These are phyloP conservation scores for Atta texana DNA, from an alignment of 1,140 invertebrate species.

Conservation along the genomic window DNA sequence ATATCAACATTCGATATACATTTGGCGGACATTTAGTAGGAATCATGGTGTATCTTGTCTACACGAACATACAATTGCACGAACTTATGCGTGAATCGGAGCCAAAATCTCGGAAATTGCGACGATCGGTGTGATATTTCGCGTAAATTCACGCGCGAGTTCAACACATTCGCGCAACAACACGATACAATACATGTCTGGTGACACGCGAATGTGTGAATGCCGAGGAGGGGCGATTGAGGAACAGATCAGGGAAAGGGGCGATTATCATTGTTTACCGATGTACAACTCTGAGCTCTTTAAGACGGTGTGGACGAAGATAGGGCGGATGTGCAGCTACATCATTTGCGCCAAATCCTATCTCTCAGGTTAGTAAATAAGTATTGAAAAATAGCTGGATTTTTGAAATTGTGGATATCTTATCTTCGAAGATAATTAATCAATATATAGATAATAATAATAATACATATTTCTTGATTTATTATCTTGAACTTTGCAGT, in stretches of 20 bases:
- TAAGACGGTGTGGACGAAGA: constrained; percentile 81
- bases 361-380: constrained; percentile 80
- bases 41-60: not conserved
- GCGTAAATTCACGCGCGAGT: constrained; percentile 12
- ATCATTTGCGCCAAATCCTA: constrained; percentile 82
- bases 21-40: not conserved
- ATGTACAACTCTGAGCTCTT: constrained; percentile 81
- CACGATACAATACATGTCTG: constrained; percentile 20
- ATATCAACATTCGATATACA: not conserved
- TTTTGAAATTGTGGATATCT: not conserved
- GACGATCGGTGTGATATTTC: constrained; percentile 44
- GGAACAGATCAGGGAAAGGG: constrained; percentile 4
- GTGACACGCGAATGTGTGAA: constrained; percentile 54
- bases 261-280: constrained; percentile 44
- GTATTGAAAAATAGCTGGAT: not conserved
- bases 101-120: constrained; percentile 32
- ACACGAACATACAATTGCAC: not conserved
- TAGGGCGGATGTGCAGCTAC: constrained; percentile 83
- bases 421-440: not conserved
- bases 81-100: not conserved
- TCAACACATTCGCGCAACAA: constrained; percentile 9
- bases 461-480: too few relatives aligned
- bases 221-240: constrained; percentile 32
- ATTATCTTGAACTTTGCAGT: not conserved
- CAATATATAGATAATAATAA: too few relatives aligned